A percentile compares a stretch with the other conserved stretches of the same genome.
These are phyloP conservation scores for Hipparchia semele DNA, from an alignment of 2,888 invertebrate genomes.

Conservation along the genomic window DNA sequence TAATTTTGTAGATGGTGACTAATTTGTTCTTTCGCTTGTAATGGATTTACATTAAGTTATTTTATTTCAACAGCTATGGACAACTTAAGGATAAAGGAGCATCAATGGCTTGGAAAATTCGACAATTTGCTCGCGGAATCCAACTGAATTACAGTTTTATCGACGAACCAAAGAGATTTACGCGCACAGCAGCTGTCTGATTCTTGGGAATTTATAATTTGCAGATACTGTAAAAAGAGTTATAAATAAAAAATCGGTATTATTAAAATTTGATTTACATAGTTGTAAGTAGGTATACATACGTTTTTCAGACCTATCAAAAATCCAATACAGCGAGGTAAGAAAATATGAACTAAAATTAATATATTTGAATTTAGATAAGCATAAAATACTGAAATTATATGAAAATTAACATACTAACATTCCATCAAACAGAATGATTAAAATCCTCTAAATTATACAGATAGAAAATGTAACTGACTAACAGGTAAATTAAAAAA, in stretches of 20 bases:
- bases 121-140: constrained; percentile 67
- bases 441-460: not conserved
- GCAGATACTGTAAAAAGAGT: constrained; percentile 9
- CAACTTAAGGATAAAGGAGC: constrained; percentile 60
- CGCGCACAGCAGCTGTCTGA: constrained; percentile 46
- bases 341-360: too few species aligned
- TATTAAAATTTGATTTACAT: not conserved
- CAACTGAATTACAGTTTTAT: constrained; percentile 67
- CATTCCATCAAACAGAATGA: not conserved
- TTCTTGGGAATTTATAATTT: constrained; percentile 26
- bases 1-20: too few species aligned
- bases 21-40: too few species aligned
- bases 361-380: not conserved
- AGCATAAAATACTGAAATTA: not conserved
- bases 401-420: not conserved
- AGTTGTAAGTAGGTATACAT: not conserved
- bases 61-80: constrained; percentile 53
- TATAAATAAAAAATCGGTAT: not conserved
- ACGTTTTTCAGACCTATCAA: not conserved
- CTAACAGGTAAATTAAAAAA: too few species aligned
- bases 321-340: not conserved
- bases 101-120: constrained; percentile 76
- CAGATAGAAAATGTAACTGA: not conserved
- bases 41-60: not conserved
- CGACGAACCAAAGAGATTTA: constrained; percentile 58